These are phyloP conservation scores for Isotomurus palustris DNA, from an alignment of 2,888 invertebrate genomes.

Conservation along the genomic window DNA sequence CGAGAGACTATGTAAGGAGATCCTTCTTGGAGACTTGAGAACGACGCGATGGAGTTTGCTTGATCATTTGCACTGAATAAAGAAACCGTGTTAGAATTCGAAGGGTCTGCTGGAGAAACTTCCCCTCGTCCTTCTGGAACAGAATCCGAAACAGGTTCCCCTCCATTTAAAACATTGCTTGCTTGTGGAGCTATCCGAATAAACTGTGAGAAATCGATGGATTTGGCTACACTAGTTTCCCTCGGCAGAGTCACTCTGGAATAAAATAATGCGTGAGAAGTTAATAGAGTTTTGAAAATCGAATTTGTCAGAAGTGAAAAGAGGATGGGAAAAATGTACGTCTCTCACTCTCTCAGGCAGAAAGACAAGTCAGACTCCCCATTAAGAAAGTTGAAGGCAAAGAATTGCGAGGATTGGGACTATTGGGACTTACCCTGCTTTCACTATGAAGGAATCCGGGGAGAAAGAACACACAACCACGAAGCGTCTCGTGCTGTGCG, in stretches of 20 bases:
- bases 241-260: conserved; percentile 43
- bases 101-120: background rate
- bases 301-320: too few relatives aligned
- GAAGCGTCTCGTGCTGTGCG: conserved; percentile 73
- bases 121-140: background rate
- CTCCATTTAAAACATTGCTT: conserved; percentile 36
- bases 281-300: background rate
- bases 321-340: too few relatives aligned
- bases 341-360: too few relatives aligned
- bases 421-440: conserved; percentile 63
- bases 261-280: background rate
- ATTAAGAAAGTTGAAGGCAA: background rate
- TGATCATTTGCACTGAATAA: conserved; percentile 11
- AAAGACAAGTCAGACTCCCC: too few relatives aligned
- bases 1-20: conserved; percentile 14
- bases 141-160: background rate
- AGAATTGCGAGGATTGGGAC: background rate
- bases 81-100: background rate
- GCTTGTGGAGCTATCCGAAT: conserved; percentile 39
- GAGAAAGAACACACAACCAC: conserved; percentile 75
- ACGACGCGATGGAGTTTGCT: conserved; percentile 6
- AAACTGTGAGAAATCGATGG: conserved; percentile 41
- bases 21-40: conserved; percentile 17
- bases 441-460: conserved; percentile 73
- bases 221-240: conserved; percentile 44